These are phyloP conservation scores for Phaetusa simplex DNA, from an alignment of 2,113 vertebrate genomes.

Conservation along the genomic window DNA sequence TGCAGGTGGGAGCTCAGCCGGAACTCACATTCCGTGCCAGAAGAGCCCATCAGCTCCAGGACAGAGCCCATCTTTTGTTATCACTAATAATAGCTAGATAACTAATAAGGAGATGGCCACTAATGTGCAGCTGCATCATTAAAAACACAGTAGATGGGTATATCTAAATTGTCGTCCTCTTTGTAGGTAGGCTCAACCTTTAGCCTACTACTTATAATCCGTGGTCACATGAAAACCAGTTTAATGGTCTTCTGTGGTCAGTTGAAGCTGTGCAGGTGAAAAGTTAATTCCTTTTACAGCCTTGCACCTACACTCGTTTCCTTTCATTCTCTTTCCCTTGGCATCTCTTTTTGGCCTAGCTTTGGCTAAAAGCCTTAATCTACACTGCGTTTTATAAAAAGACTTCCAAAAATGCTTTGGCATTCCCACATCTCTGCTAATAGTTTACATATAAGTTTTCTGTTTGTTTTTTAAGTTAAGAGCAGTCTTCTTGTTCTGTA, in stretches of 20 bases:
- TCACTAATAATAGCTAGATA: not conserved
- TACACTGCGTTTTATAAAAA: not conserved
- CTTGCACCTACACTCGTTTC: not conserved
- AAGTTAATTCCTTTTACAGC: not conserved
- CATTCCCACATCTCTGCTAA: not conserved
- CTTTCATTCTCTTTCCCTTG: not conserved
- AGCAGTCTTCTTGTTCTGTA: not conserved
- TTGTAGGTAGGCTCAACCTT: not conserved
- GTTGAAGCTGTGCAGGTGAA: not conserved
- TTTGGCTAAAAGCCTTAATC: not conserved
- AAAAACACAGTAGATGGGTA: not conserved
- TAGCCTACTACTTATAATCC: not conserved
- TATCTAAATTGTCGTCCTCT: not conserved
- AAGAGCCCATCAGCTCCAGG: not conserved
- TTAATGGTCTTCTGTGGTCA: not conserved
- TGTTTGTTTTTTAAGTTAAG: not conserved
- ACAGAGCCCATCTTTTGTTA: not conserved
- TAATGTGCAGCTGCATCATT: not conserved
- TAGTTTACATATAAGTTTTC: not conserved
- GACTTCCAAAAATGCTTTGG: not conserved
- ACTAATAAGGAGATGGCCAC: not conserved
- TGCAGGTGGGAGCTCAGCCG: not conserved
- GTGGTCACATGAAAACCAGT: not conserved
- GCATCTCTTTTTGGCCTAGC: not conserved
- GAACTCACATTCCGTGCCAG: accelerated